Evolutionary conservation across 2,113 vertebrate genomes (phyloP).

Genomic region (Piaya cayana): DNA sequence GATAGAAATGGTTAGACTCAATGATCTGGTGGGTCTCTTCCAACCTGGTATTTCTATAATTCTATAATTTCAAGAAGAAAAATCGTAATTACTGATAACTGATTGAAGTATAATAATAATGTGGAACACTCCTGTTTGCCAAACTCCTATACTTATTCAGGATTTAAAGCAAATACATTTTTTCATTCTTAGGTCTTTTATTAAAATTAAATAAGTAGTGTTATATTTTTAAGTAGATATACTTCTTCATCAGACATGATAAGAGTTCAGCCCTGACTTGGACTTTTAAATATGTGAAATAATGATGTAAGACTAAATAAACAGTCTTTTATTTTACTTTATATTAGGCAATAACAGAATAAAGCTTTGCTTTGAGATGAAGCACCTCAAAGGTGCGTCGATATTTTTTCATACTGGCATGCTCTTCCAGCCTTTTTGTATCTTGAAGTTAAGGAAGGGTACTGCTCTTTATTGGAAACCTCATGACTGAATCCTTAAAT

Average conservation of each 20-base stretch:
- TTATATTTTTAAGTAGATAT: not conserved
- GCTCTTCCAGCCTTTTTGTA: not conserved
- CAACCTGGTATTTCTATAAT: no score
- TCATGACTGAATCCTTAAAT: not conserved
- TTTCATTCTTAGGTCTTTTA: not conserved
- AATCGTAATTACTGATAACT: not conserved
- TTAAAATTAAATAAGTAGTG: not conserved
- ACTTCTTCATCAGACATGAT: not conserved
- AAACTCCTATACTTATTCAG: not conserved
- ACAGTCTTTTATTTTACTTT: not conserved
- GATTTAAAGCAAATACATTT: not conserved
- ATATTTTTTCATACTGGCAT: not conserved
- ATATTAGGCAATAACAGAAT: not conserved
- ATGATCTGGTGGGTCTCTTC: no score
- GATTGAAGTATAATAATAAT: not conserved
- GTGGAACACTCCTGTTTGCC: not conserved
- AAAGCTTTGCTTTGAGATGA: not conserved
- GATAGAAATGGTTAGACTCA: no score
- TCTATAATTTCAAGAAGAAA: not conserved
- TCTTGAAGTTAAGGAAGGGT: not conserved
- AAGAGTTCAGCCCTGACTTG: not conserved
- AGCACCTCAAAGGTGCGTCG: not conserved
- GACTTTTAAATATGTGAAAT: not conserved
- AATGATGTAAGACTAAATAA: not conserved
- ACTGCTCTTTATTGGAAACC: not conserved